Percentiles rank a stretch among this genome's conserved stretches.
Conservation (phyloP, 2,888 invertebrate species). For the Parochlus steinenii region DNA sequence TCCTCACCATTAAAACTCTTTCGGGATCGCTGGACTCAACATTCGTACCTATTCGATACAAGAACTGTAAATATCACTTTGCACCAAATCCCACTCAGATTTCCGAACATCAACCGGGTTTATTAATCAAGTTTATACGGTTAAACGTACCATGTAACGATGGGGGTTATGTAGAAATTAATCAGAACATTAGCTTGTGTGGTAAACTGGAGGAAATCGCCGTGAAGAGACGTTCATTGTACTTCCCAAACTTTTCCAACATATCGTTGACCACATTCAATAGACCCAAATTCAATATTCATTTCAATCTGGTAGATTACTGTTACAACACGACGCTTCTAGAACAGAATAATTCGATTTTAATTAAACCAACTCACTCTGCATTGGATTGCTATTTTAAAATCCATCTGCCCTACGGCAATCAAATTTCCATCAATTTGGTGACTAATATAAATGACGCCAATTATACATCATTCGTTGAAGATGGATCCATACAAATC, state of each 20-base stretch:
- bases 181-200: constrained; percentile 34
- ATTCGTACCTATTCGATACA: neutral
- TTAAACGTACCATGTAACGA: constrained; percentile 51
- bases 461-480: constrained; percentile 7
- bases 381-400: constrained; percentile 48
- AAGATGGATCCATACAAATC: constrained; percentile 4
- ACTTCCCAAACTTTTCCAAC: constrained; percentile 35
- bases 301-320: constrained; percentile 50
- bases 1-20: neutral
- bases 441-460: constrained; percentile 18
- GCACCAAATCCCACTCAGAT: constrained; percentile 12
- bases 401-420: constrained; percentile 53
- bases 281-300: constrained; percentile 46
- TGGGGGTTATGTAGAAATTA: constrained; percentile 42
- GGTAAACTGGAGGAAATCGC: constrained; percentile 55
- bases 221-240: constrained; percentile 38
- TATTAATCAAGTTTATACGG: constrained; percentile 46
- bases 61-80: constrained; percentile 23
- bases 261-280: constrained; percentile 41
- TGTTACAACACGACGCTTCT: constrained; percentile 53
- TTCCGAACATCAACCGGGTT: constrained; percentile 27
- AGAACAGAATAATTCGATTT: constrained; percentile 46
- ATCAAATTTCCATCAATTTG: constrained; percentile 42
- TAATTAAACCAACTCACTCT: constrained; percentile 37
- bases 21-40: constrained; percentile 5